These are phyloP conservation scores for Trachurus trachurus DNA, from an alignment of 2,797 vertebrate species.

Conservation along the genomic window DNA sequence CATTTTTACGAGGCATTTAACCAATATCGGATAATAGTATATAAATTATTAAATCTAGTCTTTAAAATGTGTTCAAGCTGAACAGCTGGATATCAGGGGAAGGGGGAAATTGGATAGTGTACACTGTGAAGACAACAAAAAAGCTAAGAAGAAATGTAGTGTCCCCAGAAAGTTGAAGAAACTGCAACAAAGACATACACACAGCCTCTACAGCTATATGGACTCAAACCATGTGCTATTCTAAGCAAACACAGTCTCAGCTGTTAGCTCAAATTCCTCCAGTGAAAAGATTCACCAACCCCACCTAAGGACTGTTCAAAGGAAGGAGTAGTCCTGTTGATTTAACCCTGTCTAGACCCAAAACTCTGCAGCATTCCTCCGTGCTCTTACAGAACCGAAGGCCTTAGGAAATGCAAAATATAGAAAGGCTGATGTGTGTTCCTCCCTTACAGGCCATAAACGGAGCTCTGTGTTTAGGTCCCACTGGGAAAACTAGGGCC, in stretches of 20 bases:
- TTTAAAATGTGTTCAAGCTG: neutral
- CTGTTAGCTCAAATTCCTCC: constrained; percentile 44
- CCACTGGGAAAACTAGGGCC: constrained; percentile 60
- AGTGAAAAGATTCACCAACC: constrained; percentile 45
- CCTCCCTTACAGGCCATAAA: constrained; percentile 76
- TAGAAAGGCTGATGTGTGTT: constrained; percentile 78
- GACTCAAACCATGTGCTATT: constrained; percentile 7
- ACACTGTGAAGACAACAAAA: constrained; percentile 1
- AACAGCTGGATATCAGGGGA: neutral
- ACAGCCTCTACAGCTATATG: neutral
- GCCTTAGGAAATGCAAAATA: constrained; percentile 68
- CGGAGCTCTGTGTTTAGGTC: constrained; percentile 79
- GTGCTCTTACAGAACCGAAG: constrained; percentile 35
- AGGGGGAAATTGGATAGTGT: neutral
- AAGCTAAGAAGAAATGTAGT: neutral
- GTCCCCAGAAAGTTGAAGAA: constrained; percentile 2
- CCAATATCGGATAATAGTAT: neutral
- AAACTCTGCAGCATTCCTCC: constrained; percentile 59
- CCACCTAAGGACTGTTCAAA: constrained; percentile 50
- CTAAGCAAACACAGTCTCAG: constrained; percentile 49
- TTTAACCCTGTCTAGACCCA: constrained; percentile 67
- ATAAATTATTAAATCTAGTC: neutral
- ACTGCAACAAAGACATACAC: neutral
- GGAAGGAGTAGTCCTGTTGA: constrained; percentile 50
- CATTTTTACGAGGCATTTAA: neutral